Base-by-base conservation (phyloP, 2,113 vertebrate species). In the Peromyscus californicus region DNA sequence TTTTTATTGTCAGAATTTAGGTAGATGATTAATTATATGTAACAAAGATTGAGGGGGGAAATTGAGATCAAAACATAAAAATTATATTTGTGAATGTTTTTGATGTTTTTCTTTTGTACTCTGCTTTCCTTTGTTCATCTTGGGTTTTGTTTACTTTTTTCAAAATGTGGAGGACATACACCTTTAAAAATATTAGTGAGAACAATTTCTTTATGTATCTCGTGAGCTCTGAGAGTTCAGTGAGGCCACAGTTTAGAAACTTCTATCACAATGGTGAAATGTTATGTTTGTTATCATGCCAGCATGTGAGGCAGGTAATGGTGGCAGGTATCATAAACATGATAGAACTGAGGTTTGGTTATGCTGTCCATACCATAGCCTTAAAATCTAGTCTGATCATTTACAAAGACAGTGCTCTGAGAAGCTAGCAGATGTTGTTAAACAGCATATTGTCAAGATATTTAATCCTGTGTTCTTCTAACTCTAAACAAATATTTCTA, bases 311-410 rank as follows among this genome's bases (percentile, higher is more conserved):
- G n/a, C 11, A 78, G 3, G 9, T 65, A 87, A 83, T 15, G 6
- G 2, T 12, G 59, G 33, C 21, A 42, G 4, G 12, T 94, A 17
- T 93, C 83, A 42, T 65, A 45, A 89, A 86, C 86, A 54, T n/a
- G 54, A 15, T 29, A 21, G 8, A 84, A 69, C 33, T 75, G 61
- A 84, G 1, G 79, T 13, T 89, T 29, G 24, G 1, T 83, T 80
- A 33, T 1, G 29, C 33, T 88, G 6, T 74, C 75, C 94, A 74
- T 39, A 75, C 1, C 8, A 57, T 69, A 1, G 10, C 54, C 57
- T 90, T 36, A 69, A 83, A 91, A 78, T 51, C 39, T 86, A 29
- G 33, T 86, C 54, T 76, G 88, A 90, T 94, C n/a, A 92, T 17
- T 91, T 80, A 36, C 19, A 82, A 95, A 59, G 22, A 11, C 11